Conservation (phyloP, 1,140 invertebrate genomes). For the Trichoplusia ni region DNA sequence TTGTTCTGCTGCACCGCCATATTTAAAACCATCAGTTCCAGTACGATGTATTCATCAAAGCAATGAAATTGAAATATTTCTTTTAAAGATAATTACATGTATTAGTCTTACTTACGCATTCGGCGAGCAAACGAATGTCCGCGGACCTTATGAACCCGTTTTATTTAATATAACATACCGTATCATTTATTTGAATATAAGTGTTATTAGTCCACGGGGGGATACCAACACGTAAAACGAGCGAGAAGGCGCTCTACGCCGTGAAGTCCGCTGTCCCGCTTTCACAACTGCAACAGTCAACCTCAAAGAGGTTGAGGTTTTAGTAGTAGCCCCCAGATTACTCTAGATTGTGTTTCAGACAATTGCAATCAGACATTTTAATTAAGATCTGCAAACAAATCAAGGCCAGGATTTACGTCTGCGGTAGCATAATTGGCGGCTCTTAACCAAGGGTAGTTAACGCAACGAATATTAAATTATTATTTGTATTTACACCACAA, state of each 20-base stretch:
- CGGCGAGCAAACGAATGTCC: not conserved
- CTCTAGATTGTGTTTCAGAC: slow-evolving; percentile 9
- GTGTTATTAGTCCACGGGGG: slow-evolving; percentile 20
- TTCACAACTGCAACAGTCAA: too few species aligned
- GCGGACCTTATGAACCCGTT: not conserved
- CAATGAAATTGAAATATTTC: not conserved
- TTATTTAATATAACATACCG: not conserved
- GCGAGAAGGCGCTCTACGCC: too few species aligned
- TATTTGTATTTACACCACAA: slow-evolving; percentile 22
- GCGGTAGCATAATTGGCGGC: slow-evolving; percentile 32
- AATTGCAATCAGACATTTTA: slow-evolving; percentile 32
- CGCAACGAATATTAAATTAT: slow-evolving; percentile 29
- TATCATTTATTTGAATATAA: slow-evolving; percentile 11
- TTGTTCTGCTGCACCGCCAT: too few species aligned
- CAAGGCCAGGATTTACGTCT: slow-evolving; percentile 32
- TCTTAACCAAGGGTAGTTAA: slow-evolving; percentile 23
- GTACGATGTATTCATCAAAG: not conserved
- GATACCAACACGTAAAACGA: too few species aligned
- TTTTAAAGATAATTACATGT: not conserved
- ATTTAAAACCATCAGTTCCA: not conserved
- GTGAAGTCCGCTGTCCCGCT: too few species aligned
- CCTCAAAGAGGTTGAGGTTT: too few species aligned
- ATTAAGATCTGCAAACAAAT: slow-evolving; percentile 35
- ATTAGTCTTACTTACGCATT: not conserved
- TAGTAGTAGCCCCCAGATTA: too few species aligned